Conservation (phyloP, 2,113 vertebrate species). For the Camelus dromedarius region DNA sequence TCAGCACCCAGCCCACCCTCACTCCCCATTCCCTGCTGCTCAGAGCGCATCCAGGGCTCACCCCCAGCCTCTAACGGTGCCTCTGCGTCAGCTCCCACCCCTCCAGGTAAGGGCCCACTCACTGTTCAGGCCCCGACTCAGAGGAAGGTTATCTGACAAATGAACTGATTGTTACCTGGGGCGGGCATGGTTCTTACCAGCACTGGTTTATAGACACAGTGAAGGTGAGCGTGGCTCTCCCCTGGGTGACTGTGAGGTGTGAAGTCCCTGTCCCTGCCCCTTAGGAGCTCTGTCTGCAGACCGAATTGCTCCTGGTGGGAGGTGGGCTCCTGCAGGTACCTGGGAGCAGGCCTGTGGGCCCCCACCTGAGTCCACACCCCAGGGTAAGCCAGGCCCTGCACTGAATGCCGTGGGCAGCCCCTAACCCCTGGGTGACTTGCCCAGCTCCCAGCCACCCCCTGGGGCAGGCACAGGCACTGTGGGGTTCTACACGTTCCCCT, state of each 20-base stretch:
- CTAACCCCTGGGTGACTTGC: not conserved
- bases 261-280: not conserved
- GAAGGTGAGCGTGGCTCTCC: not conserved
- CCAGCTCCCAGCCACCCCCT: not conserved
- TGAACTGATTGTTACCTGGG: not conserved
- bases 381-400: not conserved
- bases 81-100: not conserved
- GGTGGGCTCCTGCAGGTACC: not conserved
- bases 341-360: not conserved
- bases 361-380: not conserved
- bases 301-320: no score
- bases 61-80: no score
- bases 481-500: not conserved
- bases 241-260: not conserved
- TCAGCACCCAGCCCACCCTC: rapidly evolving
- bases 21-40: rapidly evolving
- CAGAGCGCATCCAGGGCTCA: not conserved
- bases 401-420: not conserved
- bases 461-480: not conserved
- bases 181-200: not conserved
- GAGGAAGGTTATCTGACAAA: not conserved
- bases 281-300: not conserved
- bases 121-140: not conserved
- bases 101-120: not conserved
- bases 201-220: not conserved